Evolutionary conservation across 2,888 invertebrate genomes (phyloP), one percentile per base, ranked within the genome.

Genomic region (Diarsia mendica): DNA sequence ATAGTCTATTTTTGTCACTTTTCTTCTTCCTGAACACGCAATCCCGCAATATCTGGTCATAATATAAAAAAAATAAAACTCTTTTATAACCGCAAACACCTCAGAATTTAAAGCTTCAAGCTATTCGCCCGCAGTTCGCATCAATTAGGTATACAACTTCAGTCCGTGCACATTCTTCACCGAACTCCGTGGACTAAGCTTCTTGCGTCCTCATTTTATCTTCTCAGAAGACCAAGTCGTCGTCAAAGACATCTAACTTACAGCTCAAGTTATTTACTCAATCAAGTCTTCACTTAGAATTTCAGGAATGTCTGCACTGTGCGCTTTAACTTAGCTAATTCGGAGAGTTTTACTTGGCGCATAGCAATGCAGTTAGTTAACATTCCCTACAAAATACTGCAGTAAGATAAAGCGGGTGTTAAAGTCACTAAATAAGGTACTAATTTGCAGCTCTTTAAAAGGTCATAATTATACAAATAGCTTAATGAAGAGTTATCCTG

Each of bases 231-330:
- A 23, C 55, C 49, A 69, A 49, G n/a, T 69, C 61, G 20, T 63
- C 58, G 18, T 28, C 9, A 13, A 10, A 39, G 11, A 23, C 18
- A 6, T 46, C 39, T n/a, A 55, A 55, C 55, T 13, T 20, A 61
- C 23, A 64, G 11, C n/a, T 73, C 33, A 74, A 81, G 70, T 74
- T 79, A 70, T 70, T 74, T 79, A 79, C 79, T 74, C 68, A 79
- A 74, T 83, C 71, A 74, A 66, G 51, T 63, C 48, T 79, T 74
- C 66, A 61, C 39, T 60, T 18, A 53, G 20, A 58, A 74, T 66
- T 68, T 67, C 18, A 53, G 13, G 61, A 74, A 69, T 68, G 58
- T 71, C 70, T 49, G 51, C 58, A n/a, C 33, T 28, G 44, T 69
- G 49, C 23, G 39, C 65, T 71, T 51, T 33, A 78, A 44, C 51